phyloP scores from a whole-genome alignment of 2,888 invertebrate species.

The Aspidiotus rigidus region DNA sequence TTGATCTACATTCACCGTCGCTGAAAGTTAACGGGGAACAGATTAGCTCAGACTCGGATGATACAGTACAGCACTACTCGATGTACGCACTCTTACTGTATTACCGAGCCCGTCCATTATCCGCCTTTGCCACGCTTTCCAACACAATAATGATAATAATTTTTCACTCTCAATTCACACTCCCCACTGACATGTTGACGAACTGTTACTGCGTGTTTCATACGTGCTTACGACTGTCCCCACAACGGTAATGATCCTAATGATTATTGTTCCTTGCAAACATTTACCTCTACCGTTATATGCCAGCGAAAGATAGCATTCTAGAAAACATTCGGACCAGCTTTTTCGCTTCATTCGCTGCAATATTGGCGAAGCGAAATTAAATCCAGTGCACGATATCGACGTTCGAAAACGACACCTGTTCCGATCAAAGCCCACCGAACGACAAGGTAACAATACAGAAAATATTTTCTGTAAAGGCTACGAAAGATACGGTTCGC shows the following conservation, averaged over 20 bases:
- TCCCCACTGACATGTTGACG: background rate
- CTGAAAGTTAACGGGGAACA: background rate
- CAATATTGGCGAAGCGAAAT: too few species aligned
- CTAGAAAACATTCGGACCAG: background rate
- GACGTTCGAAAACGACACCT: too few species aligned
- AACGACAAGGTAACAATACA: too few species aligned
- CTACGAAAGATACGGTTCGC: too few species aligned
- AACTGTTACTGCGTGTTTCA: background rate
- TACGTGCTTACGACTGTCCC: too few species aligned
- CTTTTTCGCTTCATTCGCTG: too few species aligned
- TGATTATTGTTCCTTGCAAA: background rate
- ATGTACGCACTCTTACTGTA: too few species aligned
- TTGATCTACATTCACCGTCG: constrained; percentile 14
- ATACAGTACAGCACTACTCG: background rate
- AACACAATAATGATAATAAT: background rate
- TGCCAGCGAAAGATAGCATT: background rate
- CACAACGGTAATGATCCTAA: background rate
- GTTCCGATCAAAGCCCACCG: too few species aligned
- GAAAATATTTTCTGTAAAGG: too few species aligned
- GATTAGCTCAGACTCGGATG: background rate
- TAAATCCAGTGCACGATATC: too few species aligned
- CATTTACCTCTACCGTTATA: background rate
- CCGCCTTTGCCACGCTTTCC: background rate
- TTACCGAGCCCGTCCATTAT: background rate
- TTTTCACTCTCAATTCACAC: constrained; percentile 1